Evolutionary conservation across 2,888 invertebrate genomes (phyloP), one percentile per base, ranked within the genome.

Genomic region (Rotaria macrura): DNA sequence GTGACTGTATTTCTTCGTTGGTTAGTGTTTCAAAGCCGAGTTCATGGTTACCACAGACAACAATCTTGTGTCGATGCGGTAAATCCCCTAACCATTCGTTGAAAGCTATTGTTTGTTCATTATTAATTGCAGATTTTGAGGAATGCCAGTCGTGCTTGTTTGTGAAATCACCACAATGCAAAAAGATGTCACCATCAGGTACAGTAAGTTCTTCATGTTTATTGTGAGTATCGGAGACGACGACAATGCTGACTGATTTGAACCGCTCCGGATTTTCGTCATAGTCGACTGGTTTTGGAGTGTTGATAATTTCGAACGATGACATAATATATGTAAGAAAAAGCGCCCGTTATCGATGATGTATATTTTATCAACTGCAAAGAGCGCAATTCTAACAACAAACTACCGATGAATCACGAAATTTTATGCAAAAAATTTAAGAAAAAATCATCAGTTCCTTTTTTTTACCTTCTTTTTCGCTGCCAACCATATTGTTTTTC

Each of bases 1-100:
- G 40, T n/a, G 43, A 49, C 12, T 83, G 47, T 29, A 49, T 83
- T 43, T 83, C 49, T 29, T 49, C 83, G 5, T n/a, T 38, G 5
- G 47, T 43, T 43, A 47, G 12, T 29, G n/a, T 40, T 43, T 14
- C 86, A 52, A 86, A 83, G 25, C 57, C 72, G 84, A 95, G 91
- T 89, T 95, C 95, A 91, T 95, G 95, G 91, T 95, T 95, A 38
- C 95, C 95, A 85, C 94, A 94, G 88, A 95, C 95, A 0, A 95
- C 94, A 87, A 95, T 92, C 91, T 95, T 95, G 17, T 49, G 49
- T 49, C 3, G 3, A 52, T 52, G 52, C 23, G 23, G 3, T 23
- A 52, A 65, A 20, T 5, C 20, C 6, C 34, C 65, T 20, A 65
- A 65, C 65, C 34, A 65, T 20, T 17, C n/a, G 25, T 65, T 65